Conservation (phyloP, 1,140 invertebrate species). For the Aphis gossypii region DNA sequence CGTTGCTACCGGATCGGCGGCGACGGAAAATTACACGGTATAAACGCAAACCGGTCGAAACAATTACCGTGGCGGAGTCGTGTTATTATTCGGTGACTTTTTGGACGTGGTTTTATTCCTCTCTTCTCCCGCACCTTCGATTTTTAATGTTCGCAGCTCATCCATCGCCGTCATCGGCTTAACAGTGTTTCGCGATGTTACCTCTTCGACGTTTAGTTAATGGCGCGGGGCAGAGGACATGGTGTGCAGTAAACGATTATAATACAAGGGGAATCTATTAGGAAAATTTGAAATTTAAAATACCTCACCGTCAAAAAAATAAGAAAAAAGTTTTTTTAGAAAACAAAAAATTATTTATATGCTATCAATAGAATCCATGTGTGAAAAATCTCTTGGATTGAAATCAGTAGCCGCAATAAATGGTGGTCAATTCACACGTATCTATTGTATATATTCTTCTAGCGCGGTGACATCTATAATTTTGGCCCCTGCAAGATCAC, state of each 20-base stretch:
- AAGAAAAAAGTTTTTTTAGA: background rate
- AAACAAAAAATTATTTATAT: too few relatives aligned
- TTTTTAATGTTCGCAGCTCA: background rate
- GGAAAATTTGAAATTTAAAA: background rate
- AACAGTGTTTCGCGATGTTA: background rate
- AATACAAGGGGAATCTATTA: background rate
- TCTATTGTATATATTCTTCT: too few relatives aligned
- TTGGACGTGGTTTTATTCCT: background rate
- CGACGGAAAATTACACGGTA: background rate
- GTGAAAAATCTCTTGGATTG: background rate
- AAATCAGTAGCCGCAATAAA: too few relatives aligned
- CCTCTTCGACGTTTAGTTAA: background rate
- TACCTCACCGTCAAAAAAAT: background rate
- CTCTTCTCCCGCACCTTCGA: too few relatives aligned
- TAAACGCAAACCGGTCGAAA: slow-evolving; percentile 33
- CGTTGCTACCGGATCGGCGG: background rate
- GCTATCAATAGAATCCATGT: background rate
- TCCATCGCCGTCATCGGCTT: background rate
- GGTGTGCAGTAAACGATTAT: too few relatives aligned
- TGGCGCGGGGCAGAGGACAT: background rate
- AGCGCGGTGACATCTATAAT: background rate
- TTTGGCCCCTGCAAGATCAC: background rate
- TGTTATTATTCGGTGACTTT: background rate
- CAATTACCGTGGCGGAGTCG: slow-evolving; percentile 26
- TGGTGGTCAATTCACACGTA: background rate